Evolutionary conservation across 2,797 vertebrate species (phyloP), one percentile per base, ranked within the genome.

Genomic region (Artibeus lituratus): DNA sequence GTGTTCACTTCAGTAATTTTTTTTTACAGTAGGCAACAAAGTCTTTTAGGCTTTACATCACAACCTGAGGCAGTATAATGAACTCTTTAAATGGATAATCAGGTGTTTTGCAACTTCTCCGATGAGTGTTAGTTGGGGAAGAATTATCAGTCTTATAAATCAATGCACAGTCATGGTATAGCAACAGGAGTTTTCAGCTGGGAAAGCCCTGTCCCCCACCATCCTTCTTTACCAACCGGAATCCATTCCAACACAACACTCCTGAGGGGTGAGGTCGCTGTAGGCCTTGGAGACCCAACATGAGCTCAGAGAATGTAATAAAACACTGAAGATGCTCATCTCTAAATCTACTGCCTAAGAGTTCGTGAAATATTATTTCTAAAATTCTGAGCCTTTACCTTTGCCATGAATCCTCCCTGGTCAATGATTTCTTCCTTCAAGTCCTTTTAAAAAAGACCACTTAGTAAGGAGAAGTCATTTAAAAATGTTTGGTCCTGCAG

Each of bases 31-130:
- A 70, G 57, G 44, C 47, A 90, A 92, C 72, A 95, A 91, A 97
- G 89, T 59, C 78, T 85, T 93, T 83, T 21, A 72, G 35, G 35
- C 76, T 84, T 94, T 65, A 85, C 21, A n/a, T 82, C 72, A 89
- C 67, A 87, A 92, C 69, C n/a, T 0, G 4, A 84, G 37, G 51
- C 70, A 69, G 15, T 22, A 35, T 9, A 69, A 86, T n/a, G 19
- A 42, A 32, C 37, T 87, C 67, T 92, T 78, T 47, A 90, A 80
- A 69, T 39, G 72, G 55, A 76, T 44, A 92, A 62, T 76, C 62
- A 88, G 65, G 70, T 88, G 69, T 55, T 94, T 95, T 77, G n/a
- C 37, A 96, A 90, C 26, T 95, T 95, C 86, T n/a, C 8, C 77
- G 91, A 74, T 6, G 76, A 91, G 53, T 83, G 84, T 84, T 21